These are phyloP conservation scores for Eupithecia vulgata DNA, from an alignment of 2,888 invertebrate genomes.

Conservation along the genomic window DNA sequence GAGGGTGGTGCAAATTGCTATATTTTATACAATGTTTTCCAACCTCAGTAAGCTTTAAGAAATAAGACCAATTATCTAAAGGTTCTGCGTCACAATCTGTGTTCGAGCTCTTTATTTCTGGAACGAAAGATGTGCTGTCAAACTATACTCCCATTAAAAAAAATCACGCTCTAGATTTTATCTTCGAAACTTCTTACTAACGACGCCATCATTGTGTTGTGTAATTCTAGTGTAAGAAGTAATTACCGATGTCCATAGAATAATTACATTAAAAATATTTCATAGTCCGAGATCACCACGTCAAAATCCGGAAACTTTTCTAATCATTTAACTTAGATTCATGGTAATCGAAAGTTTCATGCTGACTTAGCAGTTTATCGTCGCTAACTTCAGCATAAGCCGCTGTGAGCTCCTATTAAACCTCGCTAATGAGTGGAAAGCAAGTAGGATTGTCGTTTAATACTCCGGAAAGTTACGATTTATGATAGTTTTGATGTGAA, in stretches of 20 bases:
- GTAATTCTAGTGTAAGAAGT: too few species aligned
- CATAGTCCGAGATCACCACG: neutral
- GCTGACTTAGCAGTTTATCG: slow-evolving; percentile 47
- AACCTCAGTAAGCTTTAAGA: neutral
- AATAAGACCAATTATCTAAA: neutral
- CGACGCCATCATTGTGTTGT: too few species aligned
- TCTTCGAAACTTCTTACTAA: neutral
- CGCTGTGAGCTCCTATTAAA: slow-evolving; percentile 43
- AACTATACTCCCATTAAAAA: neutral
- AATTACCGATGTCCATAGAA: too few species aligned
- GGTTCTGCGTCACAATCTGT: neutral
- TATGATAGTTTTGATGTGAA: neutral
- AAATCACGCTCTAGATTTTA: neutral
- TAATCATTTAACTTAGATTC: slow-evolving; percentile 47
- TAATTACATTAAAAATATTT: too few species aligned
- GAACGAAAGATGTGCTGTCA: neutral
- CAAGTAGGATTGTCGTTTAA: neutral
- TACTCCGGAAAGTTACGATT: neutral
- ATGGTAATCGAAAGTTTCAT: slow-evolving; percentile 45
- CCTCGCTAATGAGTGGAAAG: slow-evolving; percentile 13
- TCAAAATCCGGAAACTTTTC: slow-evolving; percentile 41
- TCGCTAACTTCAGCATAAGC: slow-evolving; percentile 44
- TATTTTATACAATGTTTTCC: neutral
- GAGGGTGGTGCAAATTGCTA: too few species aligned
- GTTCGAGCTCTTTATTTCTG: neutral